These are phyloP conservation scores for Python bivittatus DNA, from an alignment of 2,113 vertebrate species.

Conservation along the genomic window DNA sequence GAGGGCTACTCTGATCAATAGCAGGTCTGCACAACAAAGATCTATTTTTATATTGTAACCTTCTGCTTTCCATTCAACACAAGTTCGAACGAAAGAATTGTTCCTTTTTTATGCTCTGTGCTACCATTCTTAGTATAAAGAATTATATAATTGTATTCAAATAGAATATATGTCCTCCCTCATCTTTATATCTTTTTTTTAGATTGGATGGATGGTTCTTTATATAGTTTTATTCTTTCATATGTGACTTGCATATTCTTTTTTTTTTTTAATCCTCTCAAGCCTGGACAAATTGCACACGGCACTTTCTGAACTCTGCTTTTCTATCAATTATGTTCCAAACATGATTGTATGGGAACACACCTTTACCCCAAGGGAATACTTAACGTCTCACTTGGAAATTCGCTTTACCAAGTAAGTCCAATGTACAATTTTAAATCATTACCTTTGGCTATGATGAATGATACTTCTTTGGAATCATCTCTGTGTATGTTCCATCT, in stretches of 20 bases:
- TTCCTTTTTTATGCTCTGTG: background rate
- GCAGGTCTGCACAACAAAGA: background rate
- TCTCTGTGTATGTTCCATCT: background rate
- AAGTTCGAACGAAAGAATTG: background rate
- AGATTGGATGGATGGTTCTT: background rate
- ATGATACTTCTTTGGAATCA: background rate
- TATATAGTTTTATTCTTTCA: slow-evolving; percentile 14
- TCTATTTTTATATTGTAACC: background rate
- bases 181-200: rapidly evolving
- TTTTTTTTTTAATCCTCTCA: slow-evolving; percentile 36
- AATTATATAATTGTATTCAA: background rate
- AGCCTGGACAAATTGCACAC: slow-evolving; percentile 99
- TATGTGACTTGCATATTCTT: slow-evolving; percentile 12
- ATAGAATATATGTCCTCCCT: background rate
- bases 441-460: background rate
- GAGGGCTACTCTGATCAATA: background rate
- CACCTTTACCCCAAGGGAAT: slow-evolving; percentile 97
- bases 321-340: slow-evolving; percentile 98
- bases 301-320: slow-evolving; percentile 97
- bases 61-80: background rate
- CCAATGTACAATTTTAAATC: background rate
- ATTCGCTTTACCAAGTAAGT: slow-evolving; percentile 99
- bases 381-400: slow-evolving; percentile 98
- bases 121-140: background rate
- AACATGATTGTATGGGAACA: slow-evolving; percentile 99